Conservation (phyloP, 2,113 vertebrate species). For the Willisornis vidua region DNA sequence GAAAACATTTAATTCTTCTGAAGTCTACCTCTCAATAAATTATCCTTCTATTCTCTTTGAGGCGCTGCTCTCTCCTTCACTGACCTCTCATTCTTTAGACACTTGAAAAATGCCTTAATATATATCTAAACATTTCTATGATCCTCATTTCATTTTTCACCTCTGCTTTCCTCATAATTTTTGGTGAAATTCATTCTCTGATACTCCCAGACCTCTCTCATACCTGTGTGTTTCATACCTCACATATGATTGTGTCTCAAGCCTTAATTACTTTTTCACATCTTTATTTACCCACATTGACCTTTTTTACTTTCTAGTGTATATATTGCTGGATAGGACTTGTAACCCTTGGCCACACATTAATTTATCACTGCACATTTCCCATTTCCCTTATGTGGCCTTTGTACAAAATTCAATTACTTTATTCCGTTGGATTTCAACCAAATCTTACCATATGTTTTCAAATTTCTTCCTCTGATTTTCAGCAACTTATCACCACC, state of each 20-base stretch:
- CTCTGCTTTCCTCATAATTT: slow-evolving; percentile 46
- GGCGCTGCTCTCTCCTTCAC: neutral
- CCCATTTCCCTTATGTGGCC: slow-evolving; percentile 60
- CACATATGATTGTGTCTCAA: slow-evolving; percentile 6
- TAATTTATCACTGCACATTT: slow-evolving; percentile 66
- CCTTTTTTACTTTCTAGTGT: slow-evolving; percentile 32
- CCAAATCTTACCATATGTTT: slow-evolving; percentile 62
- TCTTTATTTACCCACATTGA: slow-evolving; percentile 58
- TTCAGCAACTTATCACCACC: slow-evolving; percentile 51
- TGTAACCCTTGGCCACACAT: slow-evolving; percentile 41
- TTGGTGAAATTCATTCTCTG: slow-evolving; percentile 49
- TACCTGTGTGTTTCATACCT: slow-evolving; percentile 27
- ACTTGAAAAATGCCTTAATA: slow-evolving; percentile 56
- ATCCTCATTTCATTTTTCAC: slow-evolving; percentile 56
- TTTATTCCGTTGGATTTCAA: slow-evolving; percentile 54
- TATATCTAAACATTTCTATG: slow-evolving; percentile 55
- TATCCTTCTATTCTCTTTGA: slow-evolving; percentile 17
- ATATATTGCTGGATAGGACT: slow-evolving; percentile 46
- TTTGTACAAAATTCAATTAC: slow-evolving; percentile 67
- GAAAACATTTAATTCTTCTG: slow-evolving; percentile 55
- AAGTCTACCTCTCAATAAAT: slow-evolving; percentile 55
- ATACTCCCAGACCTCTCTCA: neutral
- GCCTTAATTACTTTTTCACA: slow-evolving; percentile 46
- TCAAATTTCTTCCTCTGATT: slow-evolving; percentile 60
- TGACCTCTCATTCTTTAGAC: slow-evolving; percentile 33